A percentile compares a stretch with the other conserved stretches of the same genome.
phyloP scores from a whole-genome alignment of 1,140 invertebrate genomes.

The Aphaenogaster rudis region DNA sequence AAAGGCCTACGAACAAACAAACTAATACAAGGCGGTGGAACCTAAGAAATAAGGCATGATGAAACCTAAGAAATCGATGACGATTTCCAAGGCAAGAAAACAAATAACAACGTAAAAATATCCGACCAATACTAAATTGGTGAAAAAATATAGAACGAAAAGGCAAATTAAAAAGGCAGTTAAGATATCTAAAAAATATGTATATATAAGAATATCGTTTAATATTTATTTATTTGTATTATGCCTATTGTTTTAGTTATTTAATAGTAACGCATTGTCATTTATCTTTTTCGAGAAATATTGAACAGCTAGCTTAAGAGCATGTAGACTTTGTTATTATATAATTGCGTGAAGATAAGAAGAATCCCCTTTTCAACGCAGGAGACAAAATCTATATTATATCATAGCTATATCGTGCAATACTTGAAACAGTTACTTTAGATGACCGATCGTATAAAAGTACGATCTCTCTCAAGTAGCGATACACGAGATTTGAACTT shows the following conservation, averaged over 20 bases:
- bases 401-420: not conserved
- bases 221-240: constrained; percentile 3
- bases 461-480: constrained; percentile 24
- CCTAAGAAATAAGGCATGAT: not conserved
- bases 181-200: not conserved
- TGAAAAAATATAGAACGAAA: not conserved
- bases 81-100: constrained; percentile 7
- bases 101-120: not conserved
- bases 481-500: constrained; percentile 50
- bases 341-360: not conserved
- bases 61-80: constrained; percentile 12
- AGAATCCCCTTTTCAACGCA: not conserved
- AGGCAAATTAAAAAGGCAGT: not conserved
- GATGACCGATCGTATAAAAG: constrained; percentile 55
- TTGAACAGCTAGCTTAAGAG: not conserved
- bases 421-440: constrained; percentile 50
- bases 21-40: not conserved
- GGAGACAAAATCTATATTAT: constrained; percentile 4
- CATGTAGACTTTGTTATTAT: constrained; percentile 10
- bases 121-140: not conserved
- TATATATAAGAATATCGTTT: not conserved
- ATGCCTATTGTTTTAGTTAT: not conserved
- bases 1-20: constrained; percentile 11
- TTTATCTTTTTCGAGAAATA: not conserved
- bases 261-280: not conserved